A percentile compares a stretch with the other conserved stretches of the same genome.
These are phyloP conservation scores for Lasioglossum villosulum DNA, from an alignment of 2,888 invertebrate genomes.

Conservation along the genomic window DNA sequence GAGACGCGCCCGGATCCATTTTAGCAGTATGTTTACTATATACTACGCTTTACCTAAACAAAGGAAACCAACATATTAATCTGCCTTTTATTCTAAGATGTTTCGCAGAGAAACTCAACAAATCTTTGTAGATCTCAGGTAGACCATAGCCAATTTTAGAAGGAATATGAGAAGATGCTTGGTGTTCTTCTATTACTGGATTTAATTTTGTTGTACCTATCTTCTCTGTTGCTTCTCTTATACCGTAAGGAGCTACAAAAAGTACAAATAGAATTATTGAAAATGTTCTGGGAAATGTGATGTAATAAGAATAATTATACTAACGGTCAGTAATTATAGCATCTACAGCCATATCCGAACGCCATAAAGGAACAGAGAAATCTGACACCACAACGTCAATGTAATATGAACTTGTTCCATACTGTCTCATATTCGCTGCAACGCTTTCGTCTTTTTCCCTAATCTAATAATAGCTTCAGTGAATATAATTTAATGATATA, in stretches of 20 bases:
- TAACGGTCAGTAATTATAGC: conserved; percentile 98
- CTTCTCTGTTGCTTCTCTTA: conserved; percentile 96
- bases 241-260: conserved; percentile 96
- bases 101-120: conserved; percentile 92
- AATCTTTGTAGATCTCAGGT: conserved; percentile 92
- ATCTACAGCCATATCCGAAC: conserved; percentile 90
- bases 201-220: conserved; percentile 88
- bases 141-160: conserved; percentile 94
- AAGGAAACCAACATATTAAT: conserved; percentile 98
- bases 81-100: conserved; percentile 91
- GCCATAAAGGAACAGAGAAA: conserved; percentile 94
- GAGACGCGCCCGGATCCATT: not conserved
- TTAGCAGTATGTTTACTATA: not conserved
- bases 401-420: conserved; percentile 90
- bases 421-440: conserved; percentile 94
- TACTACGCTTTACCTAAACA: conserved; percentile 88
- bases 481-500: conserved; percentile 1
- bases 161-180: conserved; percentile 90
- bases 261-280: conserved; percentile 2
- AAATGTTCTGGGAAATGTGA: not conserved
- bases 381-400: conserved; percentile 96
- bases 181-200: conserved; percentile 88
- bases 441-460: conserved; percentile 94
- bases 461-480: conserved; percentile 82
- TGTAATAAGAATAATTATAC: conserved; percentile 79